Evolutionary conservation across 2,797 vertebrate species (phyloP), one percentile per base, ranked within the genome.

Genomic region (Lutjanus campechanus): DNA sequence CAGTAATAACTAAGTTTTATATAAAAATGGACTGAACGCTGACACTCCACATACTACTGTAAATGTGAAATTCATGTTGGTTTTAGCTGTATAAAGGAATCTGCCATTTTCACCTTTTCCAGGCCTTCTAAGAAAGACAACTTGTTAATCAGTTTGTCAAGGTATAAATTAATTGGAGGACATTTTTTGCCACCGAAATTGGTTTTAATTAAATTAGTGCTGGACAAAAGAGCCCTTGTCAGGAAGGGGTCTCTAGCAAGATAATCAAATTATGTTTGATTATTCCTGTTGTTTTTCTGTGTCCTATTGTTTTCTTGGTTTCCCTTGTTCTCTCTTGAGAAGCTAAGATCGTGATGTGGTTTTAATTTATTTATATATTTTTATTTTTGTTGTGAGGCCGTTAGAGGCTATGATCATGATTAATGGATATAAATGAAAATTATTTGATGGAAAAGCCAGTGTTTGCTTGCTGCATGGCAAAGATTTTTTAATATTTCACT

Each of bases 141-240:
- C 17, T n/a, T 36, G 46, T 17, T 65, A 50, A 44, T 63, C 29
- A 56, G 36, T 22, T n/a, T 16, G 20, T 66, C 44, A 50, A 19
- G 19, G 56, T 61, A 29, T 58, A 70, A 19, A 67, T 36, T 66
- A 56, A 75, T 62, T 73, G 40, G 17, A 51, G 54, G 9, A 69
- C 44, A 73, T 46, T 77, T 60, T 72, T 51, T 49, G 29, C 55
- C 47, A 58, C 19, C 46, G 7, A 69, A 19, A 47, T 62, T 61
- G 20, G 62, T 75, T 85, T 54, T 1, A 70, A 67, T 53, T 44
- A 51, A 77, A 59, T 76, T 51, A 54, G 25, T 61, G 43, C 29
- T 41, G 49, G 46, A 41, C 5, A 62, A 67, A 47, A 58, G 44
- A 13, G 22, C 51, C 61, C 47, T 54, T 13, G 50, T 61, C 63